phyloP scores from a whole-genome alignment of 2,797 vertebrate genomes.

The Semaprochilodus insignis region DNA sequence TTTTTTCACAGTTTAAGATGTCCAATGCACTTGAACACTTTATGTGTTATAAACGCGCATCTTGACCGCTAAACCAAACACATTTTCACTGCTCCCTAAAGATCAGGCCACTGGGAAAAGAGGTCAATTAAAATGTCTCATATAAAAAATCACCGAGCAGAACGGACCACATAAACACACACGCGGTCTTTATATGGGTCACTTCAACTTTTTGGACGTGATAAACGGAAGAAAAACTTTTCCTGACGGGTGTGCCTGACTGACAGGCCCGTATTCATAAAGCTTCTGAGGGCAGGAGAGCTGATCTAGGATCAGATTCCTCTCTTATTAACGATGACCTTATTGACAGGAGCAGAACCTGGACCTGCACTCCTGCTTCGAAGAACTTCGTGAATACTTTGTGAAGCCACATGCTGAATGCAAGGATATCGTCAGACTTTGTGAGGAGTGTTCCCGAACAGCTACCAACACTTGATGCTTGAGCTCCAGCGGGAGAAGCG shows the following conservation, averaged over 20 bases:
- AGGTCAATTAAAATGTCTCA: neutral
- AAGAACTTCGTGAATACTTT: neutral
- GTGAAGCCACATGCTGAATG: neutral
- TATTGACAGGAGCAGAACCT: neutral
- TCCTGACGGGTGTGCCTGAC: neutral
- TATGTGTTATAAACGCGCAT: neutral
- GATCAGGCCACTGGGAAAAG: neutral
- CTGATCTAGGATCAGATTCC: neutral
- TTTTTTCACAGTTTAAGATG: neutral
- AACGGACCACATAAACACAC: no score
- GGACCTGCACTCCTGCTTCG: no score
- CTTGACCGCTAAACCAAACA: neutral
- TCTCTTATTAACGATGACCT: neutral
- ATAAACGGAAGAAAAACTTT: neutral
- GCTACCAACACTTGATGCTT: constrained; percentile 93
- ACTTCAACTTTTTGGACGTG: neutral
- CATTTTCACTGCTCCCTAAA: neutral
- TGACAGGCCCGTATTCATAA: neutral
- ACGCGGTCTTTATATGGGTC: no score
- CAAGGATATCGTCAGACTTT: neutral
- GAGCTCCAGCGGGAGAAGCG: constrained; percentile 93
- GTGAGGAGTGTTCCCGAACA: constrained; percentile 74
- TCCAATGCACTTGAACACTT: no score
- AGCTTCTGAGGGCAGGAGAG: neutral
- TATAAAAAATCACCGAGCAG: neutral